A percentile compares a stretch with the other conserved stretches of the same genome.
Conservation (phyloP, 2,113 vertebrate species). For the Rhinolophus sinicus region DNA sequence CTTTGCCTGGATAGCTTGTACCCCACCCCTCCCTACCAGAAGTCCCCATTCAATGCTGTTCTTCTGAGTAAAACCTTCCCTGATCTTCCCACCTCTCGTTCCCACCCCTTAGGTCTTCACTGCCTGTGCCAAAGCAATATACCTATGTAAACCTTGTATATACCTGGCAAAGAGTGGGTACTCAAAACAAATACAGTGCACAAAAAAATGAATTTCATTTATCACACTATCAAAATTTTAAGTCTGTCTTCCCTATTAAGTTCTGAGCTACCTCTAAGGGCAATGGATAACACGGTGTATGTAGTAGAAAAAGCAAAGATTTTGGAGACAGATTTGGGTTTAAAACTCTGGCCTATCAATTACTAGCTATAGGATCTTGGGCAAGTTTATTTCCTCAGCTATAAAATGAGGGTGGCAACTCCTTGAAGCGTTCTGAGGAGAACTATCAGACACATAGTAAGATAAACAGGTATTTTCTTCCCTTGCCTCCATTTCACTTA, state of each 20-base stretch:
- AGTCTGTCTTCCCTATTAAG: neutral
- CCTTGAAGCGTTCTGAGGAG: neutral
- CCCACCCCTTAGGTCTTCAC: neutral
- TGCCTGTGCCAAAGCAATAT: neutral
- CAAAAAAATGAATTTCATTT: neutral
- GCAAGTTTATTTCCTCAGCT: neutral
- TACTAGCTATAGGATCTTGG: neutral
- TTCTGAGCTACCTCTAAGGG: neutral
- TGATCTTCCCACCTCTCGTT: neutral
- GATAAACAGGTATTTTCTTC: neutral
- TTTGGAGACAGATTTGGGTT: neutral
- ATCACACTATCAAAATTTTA: neutral
- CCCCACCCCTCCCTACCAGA: neutral
- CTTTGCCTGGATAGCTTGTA: neutral
- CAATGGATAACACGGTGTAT: neutral
- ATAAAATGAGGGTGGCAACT: neutral
- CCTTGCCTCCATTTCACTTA: neutral
- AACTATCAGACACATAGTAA: neutral
- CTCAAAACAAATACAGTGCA: neutral
- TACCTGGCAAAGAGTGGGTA: neutral
- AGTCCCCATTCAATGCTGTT: neutral
- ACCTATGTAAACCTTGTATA: neutral
- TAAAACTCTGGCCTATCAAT: neutral
- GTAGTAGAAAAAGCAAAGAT: neutral
- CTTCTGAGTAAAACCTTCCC: neutral